Evolutionary conservation across 2,888 invertebrate species (phyloP).

Genomic region (Lochmaea capreae): DNA sequence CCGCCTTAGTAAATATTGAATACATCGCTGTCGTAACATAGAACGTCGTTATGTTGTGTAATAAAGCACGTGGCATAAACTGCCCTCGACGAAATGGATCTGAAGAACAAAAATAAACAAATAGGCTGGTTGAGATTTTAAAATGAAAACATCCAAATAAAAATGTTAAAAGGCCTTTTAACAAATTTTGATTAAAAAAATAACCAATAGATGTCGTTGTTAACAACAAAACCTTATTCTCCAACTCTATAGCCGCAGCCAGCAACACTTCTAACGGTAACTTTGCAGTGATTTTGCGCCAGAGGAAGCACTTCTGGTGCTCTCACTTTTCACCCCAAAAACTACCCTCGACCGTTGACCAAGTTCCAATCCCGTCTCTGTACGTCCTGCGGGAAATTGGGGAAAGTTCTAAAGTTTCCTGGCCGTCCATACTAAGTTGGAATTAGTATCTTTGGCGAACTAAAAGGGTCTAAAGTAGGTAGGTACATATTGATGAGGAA

Average conservation of each 20-base stretch:
- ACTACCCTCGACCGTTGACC: background rate
- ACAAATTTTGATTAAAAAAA: too few species aligned
- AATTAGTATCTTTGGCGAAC: constrained; percentile 26
- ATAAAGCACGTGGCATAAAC: constrained; percentile 10
- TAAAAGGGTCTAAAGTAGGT: constrained; percentile 29
- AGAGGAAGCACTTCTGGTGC: constrained; percentile 12
- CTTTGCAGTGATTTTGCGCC: constrained; percentile 5
- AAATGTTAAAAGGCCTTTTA: too few species aligned
- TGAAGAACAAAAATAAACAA: too few species aligned
- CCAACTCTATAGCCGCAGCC: background rate
- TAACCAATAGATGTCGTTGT: too few species aligned
- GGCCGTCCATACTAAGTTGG: constrained; percentile 29
- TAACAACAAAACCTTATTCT: too few species aligned
- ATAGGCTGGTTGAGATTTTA: too few species aligned
- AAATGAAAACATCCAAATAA: too few species aligned
- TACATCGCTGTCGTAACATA: background rate
- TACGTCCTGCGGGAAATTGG: constrained; percentile 30
- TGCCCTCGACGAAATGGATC: background rate
- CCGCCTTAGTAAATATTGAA: background rate
- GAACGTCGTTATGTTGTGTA: constrained; percentile 14
- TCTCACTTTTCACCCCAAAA: constrained; percentile 1
- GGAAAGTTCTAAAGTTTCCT: constrained; percentile 33
- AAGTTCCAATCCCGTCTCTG: constrained; percentile 24
- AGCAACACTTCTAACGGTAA: background rate
- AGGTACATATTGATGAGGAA: constrained; percentile 31